phyloP scores from a whole-genome alignment of 1,140 invertebrate genomes.

The Platorchestia sp. region DNA sequence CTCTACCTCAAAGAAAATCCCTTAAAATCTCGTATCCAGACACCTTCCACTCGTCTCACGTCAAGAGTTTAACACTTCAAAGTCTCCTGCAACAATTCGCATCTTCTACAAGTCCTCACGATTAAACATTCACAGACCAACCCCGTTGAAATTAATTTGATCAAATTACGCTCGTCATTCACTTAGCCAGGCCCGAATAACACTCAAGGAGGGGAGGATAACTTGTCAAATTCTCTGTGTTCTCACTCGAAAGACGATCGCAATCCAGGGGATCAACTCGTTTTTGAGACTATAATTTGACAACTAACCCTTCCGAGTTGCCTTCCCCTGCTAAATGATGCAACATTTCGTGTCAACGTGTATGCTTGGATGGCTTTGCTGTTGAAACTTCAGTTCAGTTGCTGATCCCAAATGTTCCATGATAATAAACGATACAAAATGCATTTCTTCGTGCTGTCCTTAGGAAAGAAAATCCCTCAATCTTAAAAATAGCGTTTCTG shows the following conservation, averaged over 20 bases:
- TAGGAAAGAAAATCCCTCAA: neutral
- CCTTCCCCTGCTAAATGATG: neutral
- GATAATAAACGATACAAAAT: neutral
- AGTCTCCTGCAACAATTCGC: conserved; percentile 8
- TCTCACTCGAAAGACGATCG: conserved; percentile 2
- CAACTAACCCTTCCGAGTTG: neutral
- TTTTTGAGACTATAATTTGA: conserved; percentile 38
- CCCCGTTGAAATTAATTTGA: conserved; percentile 17
- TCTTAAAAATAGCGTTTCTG: neutral
- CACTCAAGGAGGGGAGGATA: conserved; percentile 11
- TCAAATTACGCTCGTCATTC: conserved; percentile 46
- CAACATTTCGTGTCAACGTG: neutral
- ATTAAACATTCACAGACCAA: neutral
- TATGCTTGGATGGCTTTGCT: neutral
- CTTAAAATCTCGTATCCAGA: neutral
- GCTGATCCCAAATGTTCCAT: neutral
- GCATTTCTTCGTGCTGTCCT: neutral
- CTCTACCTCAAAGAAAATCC: neutral
- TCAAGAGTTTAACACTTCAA: neutral
- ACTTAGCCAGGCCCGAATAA: conserved; percentile 3
- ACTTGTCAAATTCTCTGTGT: conserved; percentile 20
- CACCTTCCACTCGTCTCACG: neutral
- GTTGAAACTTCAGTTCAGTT: neutral
- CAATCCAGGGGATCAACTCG: neutral
- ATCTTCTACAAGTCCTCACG: neutral